Evolutionary conservation across 2,888 invertebrate species (phyloP).

Genomic region (Noctua fimbriata): DNA sequence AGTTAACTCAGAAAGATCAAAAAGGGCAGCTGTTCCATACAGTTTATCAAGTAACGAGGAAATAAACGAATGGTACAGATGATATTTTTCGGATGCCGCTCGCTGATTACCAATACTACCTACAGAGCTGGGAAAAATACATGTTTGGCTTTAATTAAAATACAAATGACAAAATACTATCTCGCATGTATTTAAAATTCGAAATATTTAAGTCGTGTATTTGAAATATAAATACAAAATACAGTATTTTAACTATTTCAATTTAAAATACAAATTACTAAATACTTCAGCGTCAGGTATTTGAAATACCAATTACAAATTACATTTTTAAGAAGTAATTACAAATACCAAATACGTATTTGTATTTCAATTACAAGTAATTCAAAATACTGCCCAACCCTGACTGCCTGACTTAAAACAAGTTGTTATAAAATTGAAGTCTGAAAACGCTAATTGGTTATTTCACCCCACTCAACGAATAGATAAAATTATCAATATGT

Average conservation of each 20-base stretch:
- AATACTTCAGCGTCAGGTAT: too few relatives aligned
- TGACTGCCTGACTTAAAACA: background rate
- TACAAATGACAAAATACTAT: too few relatives aligned
- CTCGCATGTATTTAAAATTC: too few relatives aligned
- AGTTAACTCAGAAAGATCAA: background rate
- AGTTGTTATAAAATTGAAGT: background rate
- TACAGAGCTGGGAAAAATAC: too few relatives aligned
- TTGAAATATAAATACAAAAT: too few relatives aligned
- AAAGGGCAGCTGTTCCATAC: background rate
- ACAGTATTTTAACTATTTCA: too few relatives aligned
- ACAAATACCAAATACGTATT: constrained; percentile 21
- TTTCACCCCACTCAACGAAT: constrained; percentile 37
- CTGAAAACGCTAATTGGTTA: constrained; percentile 13
- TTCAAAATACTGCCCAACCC: too few relatives aligned
- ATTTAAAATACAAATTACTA: too few relatives aligned
- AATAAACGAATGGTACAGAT: background rate
- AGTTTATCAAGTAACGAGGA: background rate
- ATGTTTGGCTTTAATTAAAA: too few relatives aligned
- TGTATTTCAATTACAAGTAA: constrained; percentile 66
- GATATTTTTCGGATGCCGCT: background rate
- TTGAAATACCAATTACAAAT: too few relatives aligned
- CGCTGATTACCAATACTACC: background rate
- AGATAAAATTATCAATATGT: constrained; percentile 56
- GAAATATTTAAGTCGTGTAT: too few relatives aligned
- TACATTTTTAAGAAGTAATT: too few relatives aligned